Conservation (phyloP, 2,888 invertebrate species). For the Muscina levida region DNA sequence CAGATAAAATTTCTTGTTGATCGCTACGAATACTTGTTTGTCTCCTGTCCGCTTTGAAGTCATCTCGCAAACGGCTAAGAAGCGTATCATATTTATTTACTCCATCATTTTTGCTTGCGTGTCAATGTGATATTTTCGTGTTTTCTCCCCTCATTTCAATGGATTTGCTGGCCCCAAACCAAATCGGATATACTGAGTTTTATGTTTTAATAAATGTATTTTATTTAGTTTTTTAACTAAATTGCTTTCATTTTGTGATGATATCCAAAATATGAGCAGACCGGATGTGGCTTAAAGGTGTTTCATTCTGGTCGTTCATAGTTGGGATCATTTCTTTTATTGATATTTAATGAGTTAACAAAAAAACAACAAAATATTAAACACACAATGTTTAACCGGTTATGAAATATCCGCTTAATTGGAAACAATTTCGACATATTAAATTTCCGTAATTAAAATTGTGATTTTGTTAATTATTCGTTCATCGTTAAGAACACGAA, state of each 20-base stretch:
- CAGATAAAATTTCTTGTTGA: constrained; percentile 47
- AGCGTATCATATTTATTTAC: no score
- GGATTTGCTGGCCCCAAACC: constrained; percentile 25
- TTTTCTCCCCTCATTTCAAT: constrained; percentile 33
- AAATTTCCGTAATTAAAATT: neutral
- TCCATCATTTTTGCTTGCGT: no score
- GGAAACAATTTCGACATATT: constrained; percentile 4
- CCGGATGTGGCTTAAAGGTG: constrained; percentile 66
- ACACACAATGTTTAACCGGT: constrained; percentile 40
- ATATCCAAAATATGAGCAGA: constrained; percentile 21
- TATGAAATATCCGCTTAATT: constrained; percentile 59
- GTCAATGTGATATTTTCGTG: constrained; percentile 62
- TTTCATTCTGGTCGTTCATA: constrained; percentile 33
- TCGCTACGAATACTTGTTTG: constrained; percentile 30
- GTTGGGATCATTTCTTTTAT: constrained; percentile 60
- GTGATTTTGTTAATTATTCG: no score
- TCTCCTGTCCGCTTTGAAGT: no score
- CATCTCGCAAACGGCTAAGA: no score
- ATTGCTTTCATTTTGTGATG: constrained; percentile 47
- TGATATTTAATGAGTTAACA: constrained; percentile 64
- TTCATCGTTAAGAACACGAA: no score
- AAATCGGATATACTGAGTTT: constrained; percentile 53
- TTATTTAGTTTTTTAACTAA: constrained; percentile 63
- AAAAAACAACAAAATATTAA: constrained; percentile 27
- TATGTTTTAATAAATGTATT: constrained; percentile 65